Evolutionary conservation across 2,113 vertebrate genomes (phyloP), one percentile per base, ranked within the genome.

Genomic region (Athene noctua): DNA sequence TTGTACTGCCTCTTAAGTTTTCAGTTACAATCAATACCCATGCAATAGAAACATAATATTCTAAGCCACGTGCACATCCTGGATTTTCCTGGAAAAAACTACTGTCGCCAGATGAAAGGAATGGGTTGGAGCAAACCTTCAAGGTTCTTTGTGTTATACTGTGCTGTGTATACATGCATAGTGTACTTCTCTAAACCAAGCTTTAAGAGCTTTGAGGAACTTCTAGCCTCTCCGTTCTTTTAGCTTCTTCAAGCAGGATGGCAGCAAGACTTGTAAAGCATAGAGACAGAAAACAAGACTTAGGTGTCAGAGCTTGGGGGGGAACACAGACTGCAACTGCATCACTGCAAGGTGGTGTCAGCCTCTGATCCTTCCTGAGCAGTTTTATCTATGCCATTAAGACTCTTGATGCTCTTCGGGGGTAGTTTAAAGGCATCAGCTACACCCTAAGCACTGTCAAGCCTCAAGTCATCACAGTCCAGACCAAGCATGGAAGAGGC

Each of bases 61-160:
- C n/a, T 51, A 52, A 0, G 0, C 54, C 42, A 52, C 0, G 1
- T 3, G 34, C 5, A 63, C 14, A 52, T 12, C 36, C 30, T 54
- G 58, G 34, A 72, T 47, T 81, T n/a, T 80, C 14, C 8, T 63
- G 32, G 29, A 1, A 30, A 78, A 81, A 75, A 8, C 0, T 10
- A 22, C 9, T 8, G 2, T 13, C 32, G 44, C 21, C 40, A 84
- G 42, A n/a, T 88, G 21, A 57, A 42, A 65, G 17, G 14, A 75
- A 21, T 30, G 30, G 32, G 14, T 16, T 34, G 19, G 15, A 72
- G 9, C n/a, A 80, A 42, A 13, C 55, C 51, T 18, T 46, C 26
- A 42, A 38, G 22, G 26, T 21, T 73, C 30, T 75, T 32, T 11
- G 1, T 21, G 18, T 55, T 34, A 15, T 1, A 32, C 55, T 11